These are phyloP conservation scores for Passer montanus DNA, from an alignment of 2,113 vertebrate genomes.

Conservation along the genomic window DNA sequence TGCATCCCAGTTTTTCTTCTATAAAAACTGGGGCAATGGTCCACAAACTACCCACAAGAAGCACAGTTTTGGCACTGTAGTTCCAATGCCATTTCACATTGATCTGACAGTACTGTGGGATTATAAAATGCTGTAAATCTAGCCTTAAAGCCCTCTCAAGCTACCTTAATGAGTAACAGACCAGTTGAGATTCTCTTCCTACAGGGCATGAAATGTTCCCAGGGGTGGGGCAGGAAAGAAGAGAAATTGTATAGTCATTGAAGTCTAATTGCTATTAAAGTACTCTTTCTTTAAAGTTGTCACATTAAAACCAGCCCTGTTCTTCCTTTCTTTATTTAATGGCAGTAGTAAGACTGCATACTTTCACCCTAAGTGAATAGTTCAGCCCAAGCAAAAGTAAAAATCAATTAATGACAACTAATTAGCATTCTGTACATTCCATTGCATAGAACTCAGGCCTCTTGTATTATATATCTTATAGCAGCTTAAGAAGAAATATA, in stretches of 20 bases:
- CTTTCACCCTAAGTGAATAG: neutral
- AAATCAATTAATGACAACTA: constrained; percentile 3
- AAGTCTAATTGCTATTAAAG: neutral
- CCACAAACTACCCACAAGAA: neutral
- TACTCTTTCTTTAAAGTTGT: neutral
- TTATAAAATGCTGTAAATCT: neutral
- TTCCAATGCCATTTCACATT: neutral
- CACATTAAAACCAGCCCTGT: neutral
- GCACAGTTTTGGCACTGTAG: neutral
- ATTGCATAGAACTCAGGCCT: neutral
- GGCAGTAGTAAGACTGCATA: neutral
- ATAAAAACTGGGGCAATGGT: neutral
- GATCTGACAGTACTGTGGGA: neutral
- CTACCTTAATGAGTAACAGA: neutral
- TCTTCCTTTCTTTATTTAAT: neutral
- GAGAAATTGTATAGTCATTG: neutral
- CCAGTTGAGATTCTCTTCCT: neutral
- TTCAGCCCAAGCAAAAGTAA: neutral
- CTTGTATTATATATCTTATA: neutral
- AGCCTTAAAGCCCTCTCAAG: neutral
- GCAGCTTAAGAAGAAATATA: neutral
- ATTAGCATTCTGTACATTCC: neutral
- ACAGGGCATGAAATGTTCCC: neutral
- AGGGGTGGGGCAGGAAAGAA: neutral
- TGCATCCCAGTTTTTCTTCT: neutral